Evolutionary conservation across 1,140 invertebrate genomes (phyloP), one percentile per base, ranked within the genome.

Genomic region (Conus betulinus): DNA sequence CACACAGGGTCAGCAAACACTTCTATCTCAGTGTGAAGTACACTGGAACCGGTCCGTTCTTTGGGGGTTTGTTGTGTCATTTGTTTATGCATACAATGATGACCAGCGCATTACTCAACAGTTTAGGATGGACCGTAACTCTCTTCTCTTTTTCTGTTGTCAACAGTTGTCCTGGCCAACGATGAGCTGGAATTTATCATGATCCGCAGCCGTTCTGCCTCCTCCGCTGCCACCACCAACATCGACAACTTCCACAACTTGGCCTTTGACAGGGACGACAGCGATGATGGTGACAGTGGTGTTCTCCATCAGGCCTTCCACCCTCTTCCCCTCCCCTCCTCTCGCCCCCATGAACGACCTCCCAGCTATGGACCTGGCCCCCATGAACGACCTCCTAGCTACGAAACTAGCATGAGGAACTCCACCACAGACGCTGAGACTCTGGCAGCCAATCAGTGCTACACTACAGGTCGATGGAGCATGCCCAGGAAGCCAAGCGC

Each of bases 171-270:
- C 81, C 92, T 92, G 81, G 94, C 93, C 39, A 94, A 94, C 90
- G 93, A 95, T 91, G 94, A 95, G 89, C 88, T 95, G 39, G 94
- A 95, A 90, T 95, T 94, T 92, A 93, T 95, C 39, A 94, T 94
- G 90, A 95, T 95, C 93, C 92, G 94, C 74, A 92, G 92, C 85
- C 91, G 91, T 23, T 91, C 92, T 15, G 92, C 94, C 5, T 11
- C 57, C 57, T 11, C 57, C 57, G 15, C 57, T 60, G 57, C 57
- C 57, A 60, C 15, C 57, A 60, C 6, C 53, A 87, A 23, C 67
- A 81, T 2, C 60, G 57, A 57, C 87, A 84, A 84, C 78, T 71
- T 85, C 51, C 79, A 88, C 63, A 85, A 86, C 84, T 53, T 55
- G 8, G 84, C 88, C 74, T 88, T 87, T 20, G 74, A 82, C 17